Base-by-base conservation (phyloP, 2,888 invertebrate genomes). In the Sesia bembeciformis region DNA sequence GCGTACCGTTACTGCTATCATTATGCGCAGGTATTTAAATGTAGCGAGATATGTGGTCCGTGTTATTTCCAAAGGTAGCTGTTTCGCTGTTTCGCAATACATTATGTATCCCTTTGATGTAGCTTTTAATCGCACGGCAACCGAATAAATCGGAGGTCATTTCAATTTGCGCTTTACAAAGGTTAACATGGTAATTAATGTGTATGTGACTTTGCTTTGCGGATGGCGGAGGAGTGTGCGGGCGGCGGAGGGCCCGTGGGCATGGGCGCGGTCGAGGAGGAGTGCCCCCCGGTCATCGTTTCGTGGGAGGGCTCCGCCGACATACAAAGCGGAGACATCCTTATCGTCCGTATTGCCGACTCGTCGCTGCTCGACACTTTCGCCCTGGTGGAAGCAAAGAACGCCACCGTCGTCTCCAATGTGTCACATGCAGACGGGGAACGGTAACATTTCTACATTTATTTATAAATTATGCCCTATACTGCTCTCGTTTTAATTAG, bases 291-390 rank as follows among this genome's bases (percentile, higher is more conserved):
- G 62, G 89, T 90, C 81, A 83, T 91, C 64, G 86, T 91, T 61
- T 92, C 91, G 57, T 93, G 93, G 93, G 92, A 93, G 70, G 93
- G 92, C 52, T 84, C 91, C 57, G 91, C 91, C 42, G 93, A 93
- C 78, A 93, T 94, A 63, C 94, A 94, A 78, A 93, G 92, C 61
- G 94, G 93, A 23, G 94, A 94, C 81, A 92, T 93, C 64, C 91
- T 94, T 64, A 90, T 93, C 74, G 93, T 94, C 52, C 91, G 93
- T 78, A 93, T 94, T 78, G 92, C 93, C 66, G 93, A 93, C 78
- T 86, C 91, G 54, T 80, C 90, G 66, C 84, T 93, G 55, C 83
- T 89, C 56, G 83, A 88, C 61, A 72, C 68, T 59, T 68, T 73
- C 59, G 68, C 65, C 53, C 71, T 68, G 52, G 55, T 68, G 40